phyloP scores from a whole-genome alignment of 2,888 invertebrate species.

The Sinopyrophorus schimmeli region DNA sequence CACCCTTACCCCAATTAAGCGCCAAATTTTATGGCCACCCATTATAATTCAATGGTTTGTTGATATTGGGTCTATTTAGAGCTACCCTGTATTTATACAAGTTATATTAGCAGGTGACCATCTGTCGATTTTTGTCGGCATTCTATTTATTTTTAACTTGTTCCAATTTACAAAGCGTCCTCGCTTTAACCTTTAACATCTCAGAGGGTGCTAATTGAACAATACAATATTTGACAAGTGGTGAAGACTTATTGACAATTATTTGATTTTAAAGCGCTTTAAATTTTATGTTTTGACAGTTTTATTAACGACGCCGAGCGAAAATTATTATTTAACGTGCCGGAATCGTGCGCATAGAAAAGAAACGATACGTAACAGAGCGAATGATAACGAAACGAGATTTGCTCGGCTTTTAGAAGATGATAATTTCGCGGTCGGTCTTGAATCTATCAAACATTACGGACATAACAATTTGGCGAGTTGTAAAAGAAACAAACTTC shows the following conservation, averaged over 20 bases:
- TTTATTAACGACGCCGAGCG: conserved; percentile 19
- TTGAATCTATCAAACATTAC: conserved; percentile 13
- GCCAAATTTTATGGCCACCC: conserved; percentile 39
- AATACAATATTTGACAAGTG: conserved; percentile 25
- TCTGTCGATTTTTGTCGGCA: conserved; percentile 35
- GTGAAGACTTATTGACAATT: conserved; percentile 33
- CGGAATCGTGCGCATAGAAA: conserved; percentile 13
- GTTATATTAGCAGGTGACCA: conserved; percentile 42
- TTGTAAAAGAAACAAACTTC: conserved; percentile 20
- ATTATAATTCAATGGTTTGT: conserved; percentile 43
- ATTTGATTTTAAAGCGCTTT: conserved; percentile 32
- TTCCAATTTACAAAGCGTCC: conserved; percentile 18
- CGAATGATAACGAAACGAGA: neutral
- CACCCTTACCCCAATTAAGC: conserved; percentile 34
- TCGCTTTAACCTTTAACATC: conserved; percentile 15
- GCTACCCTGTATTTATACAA: conserved; percentile 39
- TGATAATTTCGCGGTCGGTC: conserved; percentile 9
- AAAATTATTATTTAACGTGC: conserved; percentile 26
- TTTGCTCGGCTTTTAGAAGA: neutral
- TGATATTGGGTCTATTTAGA: conserved; percentile 39
- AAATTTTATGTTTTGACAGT: conserved; percentile 28
- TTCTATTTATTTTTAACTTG: conserved; percentile 30
- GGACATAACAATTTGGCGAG: conserved; percentile 16
- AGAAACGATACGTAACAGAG: neutral
- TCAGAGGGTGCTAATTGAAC: conserved; percentile 17